Evolutionary conservation across 2,113 vertebrate species (phyloP).

Genomic region (Panthera uncia): DNA sequence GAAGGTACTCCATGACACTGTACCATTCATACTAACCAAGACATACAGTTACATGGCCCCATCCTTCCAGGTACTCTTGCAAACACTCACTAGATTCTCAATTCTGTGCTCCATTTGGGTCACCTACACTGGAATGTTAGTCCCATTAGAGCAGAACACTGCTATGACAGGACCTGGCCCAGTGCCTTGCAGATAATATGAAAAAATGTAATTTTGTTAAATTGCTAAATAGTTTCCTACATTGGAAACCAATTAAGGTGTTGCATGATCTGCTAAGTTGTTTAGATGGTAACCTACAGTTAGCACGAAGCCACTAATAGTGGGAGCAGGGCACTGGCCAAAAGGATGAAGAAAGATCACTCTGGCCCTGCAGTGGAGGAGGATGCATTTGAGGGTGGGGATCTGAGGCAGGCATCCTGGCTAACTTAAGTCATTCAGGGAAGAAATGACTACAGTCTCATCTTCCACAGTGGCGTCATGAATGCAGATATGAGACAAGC

Average conservation of each 20-base stretch:
- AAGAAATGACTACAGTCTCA: neutral
- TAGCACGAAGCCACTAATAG: too few relatives aligned
- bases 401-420: neutral
- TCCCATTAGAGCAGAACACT: neutral
- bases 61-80: neutral
- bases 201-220: neutral
- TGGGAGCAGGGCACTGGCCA: neutral
- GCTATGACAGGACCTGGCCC: neutral
- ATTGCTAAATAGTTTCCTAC: neutral
- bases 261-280: neutral
- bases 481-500: neutral
- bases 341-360: neutral
- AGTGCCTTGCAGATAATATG: neutral
- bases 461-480: too few relatives aligned
- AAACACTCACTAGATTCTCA: neutral
- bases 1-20: rapidly evolving
- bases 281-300: neutral
- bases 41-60: neutral
- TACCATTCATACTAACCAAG: neutral
- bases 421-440: neutral
- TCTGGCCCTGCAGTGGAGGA: neutral
- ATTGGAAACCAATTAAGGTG: neutral
- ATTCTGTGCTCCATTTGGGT: neutral
- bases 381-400: rapidly evolving
- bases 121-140: neutral